phyloP scores from a whole-genome alignment of 2,113 vertebrate genomes.

The Sterrhoptilus dennistouni region DNA sequence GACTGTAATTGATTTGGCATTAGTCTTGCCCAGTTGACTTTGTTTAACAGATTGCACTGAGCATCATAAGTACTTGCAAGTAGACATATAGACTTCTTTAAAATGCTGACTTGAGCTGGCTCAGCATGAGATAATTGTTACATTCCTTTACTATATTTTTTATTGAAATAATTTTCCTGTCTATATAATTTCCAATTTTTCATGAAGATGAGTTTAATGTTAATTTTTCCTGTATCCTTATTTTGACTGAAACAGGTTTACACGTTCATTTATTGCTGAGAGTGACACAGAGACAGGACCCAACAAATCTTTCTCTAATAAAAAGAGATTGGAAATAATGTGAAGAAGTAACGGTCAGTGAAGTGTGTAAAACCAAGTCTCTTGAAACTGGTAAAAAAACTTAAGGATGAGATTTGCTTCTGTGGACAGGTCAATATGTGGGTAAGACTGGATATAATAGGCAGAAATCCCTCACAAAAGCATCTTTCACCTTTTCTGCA shows the following conservation, averaged over 20 bases:
- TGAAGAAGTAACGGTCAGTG: neutral
- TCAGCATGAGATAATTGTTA: neutral
- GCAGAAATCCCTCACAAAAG: neutral
- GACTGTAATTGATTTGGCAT: slow-evolving; percentile 24
- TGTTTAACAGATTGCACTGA: neutral
- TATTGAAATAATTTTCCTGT: neutral
- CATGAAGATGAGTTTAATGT: neutral
- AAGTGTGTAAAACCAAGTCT: neutral
- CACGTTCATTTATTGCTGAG: neutral
- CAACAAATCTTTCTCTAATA: neutral
- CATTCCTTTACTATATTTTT: neutral
- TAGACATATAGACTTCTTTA: neutral
- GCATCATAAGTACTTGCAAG: neutral
- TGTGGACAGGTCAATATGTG: neutral
- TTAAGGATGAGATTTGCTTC: neutral
- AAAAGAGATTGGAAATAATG: neutral
- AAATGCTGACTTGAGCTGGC: neutral
- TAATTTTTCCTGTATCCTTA: neutral
- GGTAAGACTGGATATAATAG: neutral
- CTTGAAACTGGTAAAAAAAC: neutral
- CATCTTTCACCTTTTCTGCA: neutral
- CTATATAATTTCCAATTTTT: neutral
- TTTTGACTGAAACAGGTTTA: neutral
- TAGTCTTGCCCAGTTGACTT: slow-evolving; percentile 26
- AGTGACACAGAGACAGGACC: neutral